Evolutionary conservation across 2,113 vertebrate species (phyloP), one percentile per base, ranked within the genome.

Genomic region (Porphyrio hochstetteri): DNA sequence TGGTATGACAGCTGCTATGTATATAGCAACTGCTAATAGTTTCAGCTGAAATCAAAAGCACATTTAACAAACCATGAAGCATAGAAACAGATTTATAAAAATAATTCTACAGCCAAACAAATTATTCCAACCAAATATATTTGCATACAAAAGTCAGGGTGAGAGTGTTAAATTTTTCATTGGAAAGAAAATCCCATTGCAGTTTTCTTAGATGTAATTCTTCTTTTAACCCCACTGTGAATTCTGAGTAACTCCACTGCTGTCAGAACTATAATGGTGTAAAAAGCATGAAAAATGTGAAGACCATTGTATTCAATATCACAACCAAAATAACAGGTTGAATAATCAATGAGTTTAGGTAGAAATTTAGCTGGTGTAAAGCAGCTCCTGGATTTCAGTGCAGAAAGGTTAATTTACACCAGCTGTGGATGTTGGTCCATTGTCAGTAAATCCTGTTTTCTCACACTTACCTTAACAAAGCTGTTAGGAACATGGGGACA

Each of bases 41-140:
- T 67, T 90, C 88, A 81, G 59, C 70, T 95, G 53, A 67, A 90
- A 92, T 85, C 61, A 95, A 68, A 81, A 90, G 18, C 15, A 90
- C 19, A 20, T 88, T 96, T 96, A 91, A 86, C 40, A 95, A 93
- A 94, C 50, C 40, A 60, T 74, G 56, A 97, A 96, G 77, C 44
- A 79, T 10, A 78, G 36, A 75, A 72, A 77, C 14, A 91, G 57
- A 40, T 63, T 90, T 86, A 90, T 48, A 87, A 72, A 97, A 93
- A 89, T 44, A 87, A 48, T 56, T 84, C 82, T 92, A 86, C 36
- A 86, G 68, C 79, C 70, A 97, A 95, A 82, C 1, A 87, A 91
- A 56, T 33, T 84, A 84, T 93, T 93, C 92, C 86, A 81, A 93
- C 4, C 5, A 87, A 82, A 94, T 27, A 74, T 16, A 84, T 91